Conservation (phyloP, 2,888 invertebrate genomes). For the Elysia crispata region DNA sequence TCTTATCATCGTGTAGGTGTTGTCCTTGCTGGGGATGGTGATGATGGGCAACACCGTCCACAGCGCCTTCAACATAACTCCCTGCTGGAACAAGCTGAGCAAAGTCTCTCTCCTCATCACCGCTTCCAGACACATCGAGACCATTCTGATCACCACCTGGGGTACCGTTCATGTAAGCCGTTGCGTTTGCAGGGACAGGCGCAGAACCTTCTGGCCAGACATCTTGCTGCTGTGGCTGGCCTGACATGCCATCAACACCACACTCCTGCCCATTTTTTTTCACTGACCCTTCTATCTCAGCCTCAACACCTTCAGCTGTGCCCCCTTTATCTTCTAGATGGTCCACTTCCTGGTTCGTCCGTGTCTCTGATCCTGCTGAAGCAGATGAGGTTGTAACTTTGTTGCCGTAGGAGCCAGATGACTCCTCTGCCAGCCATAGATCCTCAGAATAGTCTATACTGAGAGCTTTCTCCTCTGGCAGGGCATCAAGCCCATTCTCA, state of each 20-base stretch:
- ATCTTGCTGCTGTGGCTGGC: conserved; percentile 17
- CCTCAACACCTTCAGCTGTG: background rate
- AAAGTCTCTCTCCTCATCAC: conserved; percentile 46
- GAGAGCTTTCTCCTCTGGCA: conserved; percentile 46
- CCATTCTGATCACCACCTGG: conserved; percentile 38
- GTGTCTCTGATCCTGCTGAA: background rate
- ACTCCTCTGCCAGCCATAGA: conserved; percentile 49
- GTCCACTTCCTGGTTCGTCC: background rate
- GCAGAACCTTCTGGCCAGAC: conserved; percentile 24
- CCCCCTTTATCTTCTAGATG: background rate
- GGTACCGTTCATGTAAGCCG: conserved; percentile 36
- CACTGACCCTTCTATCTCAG: background rate
- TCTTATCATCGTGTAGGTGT: conserved; percentile 33
- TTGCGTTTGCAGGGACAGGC: conserved; percentile 6
- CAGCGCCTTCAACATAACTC: conserved; percentile 35
- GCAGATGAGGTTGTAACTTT: conserved; percentile 4
- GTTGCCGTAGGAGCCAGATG: conserved; percentile 45
- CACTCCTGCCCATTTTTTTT: conserved; percentile 10
- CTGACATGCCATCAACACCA: background rate
- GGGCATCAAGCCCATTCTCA: conserved; percentile 42
- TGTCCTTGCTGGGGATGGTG: background rate
- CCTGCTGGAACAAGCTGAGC: conserved; percentile 47
- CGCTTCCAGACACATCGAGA: conserved; percentile 39
- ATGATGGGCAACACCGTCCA: background rate
- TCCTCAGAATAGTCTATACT: conserved; percentile 50